Evolutionary conservation across 2,888 invertebrate genomes (phyloP).

Genomic region (Agriopis marginaria): DNA sequence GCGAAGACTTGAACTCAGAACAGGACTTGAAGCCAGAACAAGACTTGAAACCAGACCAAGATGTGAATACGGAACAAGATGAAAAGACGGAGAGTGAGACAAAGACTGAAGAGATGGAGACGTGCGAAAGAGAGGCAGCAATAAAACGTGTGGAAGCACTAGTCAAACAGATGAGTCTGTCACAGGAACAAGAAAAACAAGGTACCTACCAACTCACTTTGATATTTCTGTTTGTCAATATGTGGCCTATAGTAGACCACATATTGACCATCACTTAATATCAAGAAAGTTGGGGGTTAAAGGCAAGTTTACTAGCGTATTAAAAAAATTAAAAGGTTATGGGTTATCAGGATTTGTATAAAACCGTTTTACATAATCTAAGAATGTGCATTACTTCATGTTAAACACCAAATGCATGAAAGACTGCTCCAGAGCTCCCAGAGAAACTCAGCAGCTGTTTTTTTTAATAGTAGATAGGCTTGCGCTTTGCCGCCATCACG

Average conservation of each 20-base stretch:
- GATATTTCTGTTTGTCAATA: background rate
- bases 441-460: no score
- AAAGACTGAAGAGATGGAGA: constrained; percentile 65
- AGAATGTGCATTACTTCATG: background rate
- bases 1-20: constrained; percentile 54
- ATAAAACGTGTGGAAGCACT: constrained; percentile 88
- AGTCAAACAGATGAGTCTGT: constrained; percentile 93
- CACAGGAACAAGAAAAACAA: constrained; percentile 88
- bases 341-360: no score
- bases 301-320: no score
- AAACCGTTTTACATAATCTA: background rate
- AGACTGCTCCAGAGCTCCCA: no score
- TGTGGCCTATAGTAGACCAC: no score
- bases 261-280: no score
- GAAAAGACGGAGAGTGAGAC: constrained; percentile 54
- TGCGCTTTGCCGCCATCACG: no score
- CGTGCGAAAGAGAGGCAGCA: constrained; percentile 75
- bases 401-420: background rate
- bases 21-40: constrained; percentile 15
- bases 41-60: constrained; percentile 47
- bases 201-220: constrained; percentile 64
- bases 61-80: constrained; percentile 37
- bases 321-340: no score
- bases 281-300: no score
- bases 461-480: no score